These are phyloP conservation scores for Apistogramma diplotaenia DNA, from an alignment of 2,113 vertebrate species.

Conservation along the genomic window DNA sequence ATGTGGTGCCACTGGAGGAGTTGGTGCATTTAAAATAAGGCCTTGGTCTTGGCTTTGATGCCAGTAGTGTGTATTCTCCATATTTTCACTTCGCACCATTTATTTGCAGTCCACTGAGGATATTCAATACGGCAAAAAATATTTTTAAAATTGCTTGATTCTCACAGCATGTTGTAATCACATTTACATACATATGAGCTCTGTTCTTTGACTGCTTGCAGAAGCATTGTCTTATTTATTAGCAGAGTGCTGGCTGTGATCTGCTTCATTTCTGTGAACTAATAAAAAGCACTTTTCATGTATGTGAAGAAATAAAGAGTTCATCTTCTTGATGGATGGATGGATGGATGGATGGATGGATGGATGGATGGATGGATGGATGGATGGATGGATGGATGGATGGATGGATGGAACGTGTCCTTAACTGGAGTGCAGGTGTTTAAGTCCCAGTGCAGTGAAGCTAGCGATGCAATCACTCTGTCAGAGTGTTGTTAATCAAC, in stretches of 20 bases:
- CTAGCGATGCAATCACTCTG: not conserved
- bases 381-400: not conserved
- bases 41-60: not conserved
- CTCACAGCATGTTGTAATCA: not conserved
- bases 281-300: not conserved
- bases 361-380: not conserved
- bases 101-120: not conserved
- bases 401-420: not conserved
- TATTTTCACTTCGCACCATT: not conserved
- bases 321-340: not conserved
- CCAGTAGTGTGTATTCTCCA: not conserved
- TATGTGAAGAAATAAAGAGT: not conserved
- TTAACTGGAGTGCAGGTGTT: not conserved
- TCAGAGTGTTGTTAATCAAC: not conserved
- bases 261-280: not conserved
- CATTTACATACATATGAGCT: not conserved
- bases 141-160: not conserved
- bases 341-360: not conserved
- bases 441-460: not conserved
- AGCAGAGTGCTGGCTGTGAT: not conserved
- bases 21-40: not conserved
- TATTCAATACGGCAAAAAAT: not conserved
- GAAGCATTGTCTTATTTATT: slow-evolving; percentile 20
- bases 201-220: not conserved
- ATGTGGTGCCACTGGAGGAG: slow-evolving; percentile 1